These are phyloP conservation scores for Patella depressa DNA, from an alignment of 2,888 invertebrate genomes.

Conservation along the genomic window DNA sequence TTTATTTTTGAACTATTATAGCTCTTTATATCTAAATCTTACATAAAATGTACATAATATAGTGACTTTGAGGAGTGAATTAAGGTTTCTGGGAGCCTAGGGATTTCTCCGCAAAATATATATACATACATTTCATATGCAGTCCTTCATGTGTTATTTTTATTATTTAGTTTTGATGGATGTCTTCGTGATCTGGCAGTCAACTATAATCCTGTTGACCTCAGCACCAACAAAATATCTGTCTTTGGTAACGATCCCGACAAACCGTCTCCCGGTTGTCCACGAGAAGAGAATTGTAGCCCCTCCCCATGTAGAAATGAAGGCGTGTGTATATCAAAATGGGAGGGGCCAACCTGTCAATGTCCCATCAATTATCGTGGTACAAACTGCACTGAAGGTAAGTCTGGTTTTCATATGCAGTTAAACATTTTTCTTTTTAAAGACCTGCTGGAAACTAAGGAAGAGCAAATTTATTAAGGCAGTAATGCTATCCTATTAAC, in stretches of 20 bases:
- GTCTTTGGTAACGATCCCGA: constrained; percentile 61
- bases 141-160: too few relatives aligned
- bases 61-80: too few relatives aligned
- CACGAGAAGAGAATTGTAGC: constrained; percentile 54
- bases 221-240: constrained; percentile 43
- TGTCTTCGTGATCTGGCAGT: constrained; percentile 59
- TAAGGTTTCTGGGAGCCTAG: too few relatives aligned
- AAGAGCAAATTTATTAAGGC: too few relatives aligned
- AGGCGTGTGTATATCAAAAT: constrained; percentile 47
- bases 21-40: too few relatives aligned
- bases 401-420: background rate
- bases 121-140: too few relatives aligned
- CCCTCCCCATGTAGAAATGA: constrained; percentile 51
- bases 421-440: too few relatives aligned
- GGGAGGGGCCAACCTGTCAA: constrained; percentile 51
- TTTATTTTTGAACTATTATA: too few relatives aligned
- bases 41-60: too few relatives aligned
- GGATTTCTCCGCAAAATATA: too few relatives aligned
- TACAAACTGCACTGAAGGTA: constrained; percentile 55
- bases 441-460: too few relatives aligned
- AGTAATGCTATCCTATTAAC: too few relatives aligned
- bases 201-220: constrained; percentile 47
- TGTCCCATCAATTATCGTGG: constrained; percentile 53
- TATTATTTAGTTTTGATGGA: constrained; percentile 54
- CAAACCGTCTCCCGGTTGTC: constrained; percentile 53